Base-by-base conservation (phyloP, 2,888 invertebrate species). In the Yponomeuta malinellus region DNA sequence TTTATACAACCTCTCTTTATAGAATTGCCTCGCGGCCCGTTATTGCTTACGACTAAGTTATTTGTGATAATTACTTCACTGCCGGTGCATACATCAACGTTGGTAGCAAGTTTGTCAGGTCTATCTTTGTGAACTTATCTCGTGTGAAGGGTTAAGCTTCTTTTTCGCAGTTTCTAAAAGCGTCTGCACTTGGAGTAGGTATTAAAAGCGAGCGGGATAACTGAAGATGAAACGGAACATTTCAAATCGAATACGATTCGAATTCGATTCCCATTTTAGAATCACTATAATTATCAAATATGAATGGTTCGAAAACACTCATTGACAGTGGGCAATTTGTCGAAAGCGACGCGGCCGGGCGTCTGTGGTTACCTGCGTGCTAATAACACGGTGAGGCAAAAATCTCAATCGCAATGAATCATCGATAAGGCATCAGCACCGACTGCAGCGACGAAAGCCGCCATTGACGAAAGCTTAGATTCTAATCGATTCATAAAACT, bases 391-490 rank as follows among this genome's bases (percentile, higher is more conserved):
- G 83, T 80, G 82, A 78, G 77, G 86, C 83, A 78, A 89, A 90
- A 91, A 90, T 89, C 90, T 90, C 89, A 87, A 90, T 89, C 83
- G 88, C 85, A 83, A 91, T 92, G 87, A 88, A 90, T 92, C 90
- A 91, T 81, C 81, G 90, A 90, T 90, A 91, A 88, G 83, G 77
- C 79, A 90, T 90, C 89, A 79, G 76, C 74, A 77, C 37, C 52
- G 83, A 82, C 83, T 79, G 81, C 82, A 79, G 83, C 86, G 87
- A 86, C 85, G 88, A 89, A 88, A 88, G 88, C 89, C 86, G 87
- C 86, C 87, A 92, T 91, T 90, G 92, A 92, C 88, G 90, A 92
- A 92, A 92, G 92, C 91, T 91, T 90, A 91, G 92, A 92, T 92
- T 83, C 84, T 90, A 92, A 92, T 92, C 92, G 89, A 88, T 90